These are phyloP conservation scores for Mythimna loreyi DNA, from an alignment of 2,888 invertebrate genomes.

Conservation along the genomic window DNA sequence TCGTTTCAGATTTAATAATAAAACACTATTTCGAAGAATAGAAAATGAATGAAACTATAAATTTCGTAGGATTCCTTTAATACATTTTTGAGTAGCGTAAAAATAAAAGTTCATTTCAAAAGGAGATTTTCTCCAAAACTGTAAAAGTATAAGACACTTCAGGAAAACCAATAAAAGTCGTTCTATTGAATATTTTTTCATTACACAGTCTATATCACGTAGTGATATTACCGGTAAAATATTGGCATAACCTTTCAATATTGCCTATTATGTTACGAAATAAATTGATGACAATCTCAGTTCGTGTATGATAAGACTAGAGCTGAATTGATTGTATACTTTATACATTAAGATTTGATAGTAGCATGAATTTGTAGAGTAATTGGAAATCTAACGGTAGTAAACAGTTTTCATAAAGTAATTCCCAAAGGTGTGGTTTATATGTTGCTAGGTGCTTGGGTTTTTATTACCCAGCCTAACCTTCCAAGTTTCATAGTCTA, in stretches of 20 bases:
- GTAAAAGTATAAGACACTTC: not conserved
- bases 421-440: constrained; percentile 2
- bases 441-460: not conserved
- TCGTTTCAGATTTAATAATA: too few relatives aligned
- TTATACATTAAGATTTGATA: not conserved
- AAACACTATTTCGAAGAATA: not conserved
- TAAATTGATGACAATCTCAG: constrained; percentile 16
- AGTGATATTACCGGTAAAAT: constrained; percentile 33
- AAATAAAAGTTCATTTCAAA: not conserved
- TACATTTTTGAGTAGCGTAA: not conserved
- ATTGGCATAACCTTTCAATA: constrained; percentile 29
- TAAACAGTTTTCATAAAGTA: too few relatives aligned
- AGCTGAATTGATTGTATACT: not conserved
- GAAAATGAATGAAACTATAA: not conserved
- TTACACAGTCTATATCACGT: constrained; percentile 17
- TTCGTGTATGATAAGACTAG: not conserved
- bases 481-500: not conserved
- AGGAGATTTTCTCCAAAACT: not conserved
- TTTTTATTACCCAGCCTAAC: not conserved
- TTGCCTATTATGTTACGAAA: constrained; percentile 12
- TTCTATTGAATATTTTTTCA: constrained; percentile 24
- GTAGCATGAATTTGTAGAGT: not conserved
- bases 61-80: not conserved
- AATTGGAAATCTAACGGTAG: not conserved
- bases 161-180: constrained; percentile 7